Evolutionary conservation across 2,113 vertebrate species (phyloP), one percentile per base, ranked within the genome.

Genomic region (Patagioenas fasciata): DNA sequence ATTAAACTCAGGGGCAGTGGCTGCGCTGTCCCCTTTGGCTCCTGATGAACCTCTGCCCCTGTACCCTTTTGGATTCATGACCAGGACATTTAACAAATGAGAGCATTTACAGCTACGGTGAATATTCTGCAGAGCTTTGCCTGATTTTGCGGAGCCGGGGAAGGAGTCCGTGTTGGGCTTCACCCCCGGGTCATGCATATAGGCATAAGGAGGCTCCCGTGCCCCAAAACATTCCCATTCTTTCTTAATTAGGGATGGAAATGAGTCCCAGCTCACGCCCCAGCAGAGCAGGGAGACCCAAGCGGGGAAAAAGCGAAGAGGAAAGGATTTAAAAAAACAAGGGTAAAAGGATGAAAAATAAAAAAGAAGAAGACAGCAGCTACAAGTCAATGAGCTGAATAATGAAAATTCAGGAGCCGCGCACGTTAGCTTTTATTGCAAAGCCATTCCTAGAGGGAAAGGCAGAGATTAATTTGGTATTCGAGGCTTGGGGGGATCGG

Each of bases 321-420:
- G 36, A 74, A 89, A 91, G 60, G 60, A 56, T 64, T 90, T 64
- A 31, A 70, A 93, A n/a, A 67, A 85, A 34, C 24, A 64, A 91
- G 79, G 32, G 58, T 11, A 47, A 89, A 89, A 91, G 50, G 71
- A 77, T 57, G 44, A 48, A 65, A 36, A 64, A 40, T 53, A 61
- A 48, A 65, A 36, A 64, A 40, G 51, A 61, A 34, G 23, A n/a
- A 29, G 5, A 25, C 11, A 0, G 78, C 58, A 85, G 95, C 80
- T 84, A 32, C 93, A 96, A 96, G 93, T 61, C 96, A 97, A 86
- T 95, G 96, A 95, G 69, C 96, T 93, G 95, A 83, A 85, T 96
- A 97, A 97, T 97, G 95, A 96, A 96, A 94, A 96, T 96, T 74
- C 96, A 91, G 85, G 85, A 94, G 86, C 88, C 14, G 31, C 8